Percentiles rank a stretch among this genome's conserved stretches.
Evolutionary conservation across 2,888 invertebrate genomes (phyloP).

Genomic region (Eupithecia tripunctaria): DNA sequence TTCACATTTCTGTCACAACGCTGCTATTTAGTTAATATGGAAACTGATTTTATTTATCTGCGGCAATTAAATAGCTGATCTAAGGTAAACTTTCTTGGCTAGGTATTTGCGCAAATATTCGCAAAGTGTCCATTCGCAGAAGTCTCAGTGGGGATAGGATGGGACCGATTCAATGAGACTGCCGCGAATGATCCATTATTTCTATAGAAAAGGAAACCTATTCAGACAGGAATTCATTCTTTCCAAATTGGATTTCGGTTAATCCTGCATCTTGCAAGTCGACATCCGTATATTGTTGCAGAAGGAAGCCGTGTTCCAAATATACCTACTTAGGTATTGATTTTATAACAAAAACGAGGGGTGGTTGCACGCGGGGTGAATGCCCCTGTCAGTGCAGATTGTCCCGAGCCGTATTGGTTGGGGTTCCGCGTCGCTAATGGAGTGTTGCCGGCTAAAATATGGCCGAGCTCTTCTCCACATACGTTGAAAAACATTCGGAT

Average conservation of each 20-base stretch:
- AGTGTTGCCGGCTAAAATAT: constrained; percentile 79
- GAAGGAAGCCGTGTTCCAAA: constrained; percentile 69
- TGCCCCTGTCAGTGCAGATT: constrained; percentile 82
- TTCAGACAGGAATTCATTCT: constrained; percentile 31
- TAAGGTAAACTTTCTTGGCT: neutral
- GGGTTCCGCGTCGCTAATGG: constrained; percentile 80
- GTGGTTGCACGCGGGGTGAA: constrained; percentile 80
- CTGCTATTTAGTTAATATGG: neutral
- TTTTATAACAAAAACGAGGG: constrained; percentile 84
- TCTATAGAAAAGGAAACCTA: constrained; percentile 27
- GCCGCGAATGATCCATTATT: constrained; percentile 24
- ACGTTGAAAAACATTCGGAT: constrained; percentile 70
- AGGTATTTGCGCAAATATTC: neutral
- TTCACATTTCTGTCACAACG: neutral
- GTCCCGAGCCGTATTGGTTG: constrained; percentile 75
- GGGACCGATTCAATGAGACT: constrained; percentile 13
- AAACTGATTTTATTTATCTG: neutral
- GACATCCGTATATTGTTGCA: constrained; percentile 59
- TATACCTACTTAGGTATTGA: constrained; percentile 64
- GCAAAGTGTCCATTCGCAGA: constrained; percentile 10
- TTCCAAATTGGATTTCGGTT: constrained; percentile 45
- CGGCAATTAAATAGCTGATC: constrained; percentile 5
- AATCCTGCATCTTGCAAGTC: constrained; percentile 42
- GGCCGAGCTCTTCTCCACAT: constrained; percentile 71
- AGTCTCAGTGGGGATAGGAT: neutral